Evolutionary conservation across 2,888 invertebrate genomes (phyloP).

Genomic region (Abrostola tripartita): DNA sequence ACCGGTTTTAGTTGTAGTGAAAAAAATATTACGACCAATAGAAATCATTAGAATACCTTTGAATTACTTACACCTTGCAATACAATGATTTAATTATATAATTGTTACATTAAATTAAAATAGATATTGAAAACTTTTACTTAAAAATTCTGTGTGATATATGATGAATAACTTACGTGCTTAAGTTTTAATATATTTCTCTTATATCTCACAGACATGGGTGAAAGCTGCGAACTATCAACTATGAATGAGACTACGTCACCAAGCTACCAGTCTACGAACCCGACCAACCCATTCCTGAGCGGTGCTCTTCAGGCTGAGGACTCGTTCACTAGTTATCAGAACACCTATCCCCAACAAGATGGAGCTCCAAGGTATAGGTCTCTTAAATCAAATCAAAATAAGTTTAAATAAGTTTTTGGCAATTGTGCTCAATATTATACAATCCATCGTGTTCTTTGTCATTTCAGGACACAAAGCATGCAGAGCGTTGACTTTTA

Average conservation of each 20-base stretch:
- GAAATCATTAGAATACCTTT: too few species aligned
- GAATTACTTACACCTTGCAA: too few species aligned
- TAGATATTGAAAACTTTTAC: too few species aligned
- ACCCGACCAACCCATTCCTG: conserved; percentile 87
- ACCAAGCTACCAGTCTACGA: conserved; percentile 86
- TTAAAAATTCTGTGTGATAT: too few species aligned
- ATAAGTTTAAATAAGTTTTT: neutral
- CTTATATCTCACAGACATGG: conserved; percentile 61
- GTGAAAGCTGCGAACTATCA: conserved; percentile 89
- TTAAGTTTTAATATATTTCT: too few species aligned
- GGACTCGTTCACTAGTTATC: conserved; percentile 87
- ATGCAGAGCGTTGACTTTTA: conserved; percentile 89
- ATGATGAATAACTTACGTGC: too few species aligned
- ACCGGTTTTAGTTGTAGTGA: neutral
- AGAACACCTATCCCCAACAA: conserved; percentile 84
- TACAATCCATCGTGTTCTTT: neutral
- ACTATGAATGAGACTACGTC: conserved; percentile 87
- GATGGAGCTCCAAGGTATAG: conserved; percentile 83
- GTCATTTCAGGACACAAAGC: conserved; percentile 85
- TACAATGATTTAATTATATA: too few species aligned
- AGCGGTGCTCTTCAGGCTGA: conserved; percentile 85
- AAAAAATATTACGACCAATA: too few species aligned
- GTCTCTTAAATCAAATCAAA: neutral
- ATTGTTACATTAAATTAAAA: too few species aligned
- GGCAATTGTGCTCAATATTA: neutral